These are phyloP conservation scores for Pollachius pollachius DNA, from an alignment of 2,113 vertebrate genomes.

Conservation along the genomic window DNA sequence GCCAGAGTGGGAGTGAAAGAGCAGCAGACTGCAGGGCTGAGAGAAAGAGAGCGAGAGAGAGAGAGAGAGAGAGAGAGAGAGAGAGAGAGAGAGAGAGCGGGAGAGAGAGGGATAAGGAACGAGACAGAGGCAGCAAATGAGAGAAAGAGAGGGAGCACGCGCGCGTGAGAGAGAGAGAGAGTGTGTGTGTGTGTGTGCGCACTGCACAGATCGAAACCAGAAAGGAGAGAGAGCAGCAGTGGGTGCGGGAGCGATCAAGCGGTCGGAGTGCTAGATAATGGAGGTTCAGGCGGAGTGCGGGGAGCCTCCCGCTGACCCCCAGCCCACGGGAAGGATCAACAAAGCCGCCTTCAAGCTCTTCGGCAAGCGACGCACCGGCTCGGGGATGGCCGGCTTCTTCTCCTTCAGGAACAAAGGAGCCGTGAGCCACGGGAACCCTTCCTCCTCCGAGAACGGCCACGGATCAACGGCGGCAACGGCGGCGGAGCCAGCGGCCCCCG, in stretches of 20 bases:
- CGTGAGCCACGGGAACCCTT: conserved; percentile 62
- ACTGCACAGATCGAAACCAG: not conserved
- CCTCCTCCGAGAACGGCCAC: conserved; percentile 49
- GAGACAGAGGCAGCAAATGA: not conserved
- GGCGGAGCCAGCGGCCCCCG: conserved; percentile 16
- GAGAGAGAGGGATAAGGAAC: conserved; percentile 41
- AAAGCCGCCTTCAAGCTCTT: conserved; percentile 97
- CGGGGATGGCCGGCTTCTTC: conserved; percentile 90
- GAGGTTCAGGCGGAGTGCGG: conserved; percentile 86
- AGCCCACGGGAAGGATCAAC: conserved; percentile 91
- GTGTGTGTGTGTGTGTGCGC: conserved; percentile 3
- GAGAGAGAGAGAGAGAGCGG: conserved; percentile 51
- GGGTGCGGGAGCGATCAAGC: conserved; percentile 45
- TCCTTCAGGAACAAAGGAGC: conserved; percentile 89
- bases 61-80: conserved; percentile 23
- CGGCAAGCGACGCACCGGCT: conserved; percentile 83
- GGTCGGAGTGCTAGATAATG: conserved; percentile 79
- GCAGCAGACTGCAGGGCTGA: conserved; percentile 60
- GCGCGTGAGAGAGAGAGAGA: conserved; percentile 10
- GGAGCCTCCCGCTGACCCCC: conserved; percentile 81
- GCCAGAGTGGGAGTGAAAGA: conserved; percentile 66
- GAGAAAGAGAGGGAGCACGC: conserved; percentile 38
- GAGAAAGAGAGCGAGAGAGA: conserved; percentile 41
- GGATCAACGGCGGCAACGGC: conserved; percentile 8
- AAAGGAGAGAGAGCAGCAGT: not conserved